Evolutionary conservation across 2,888 invertebrate genomes (phyloP).

Genomic region (Scaptomyza flava): DNA sequence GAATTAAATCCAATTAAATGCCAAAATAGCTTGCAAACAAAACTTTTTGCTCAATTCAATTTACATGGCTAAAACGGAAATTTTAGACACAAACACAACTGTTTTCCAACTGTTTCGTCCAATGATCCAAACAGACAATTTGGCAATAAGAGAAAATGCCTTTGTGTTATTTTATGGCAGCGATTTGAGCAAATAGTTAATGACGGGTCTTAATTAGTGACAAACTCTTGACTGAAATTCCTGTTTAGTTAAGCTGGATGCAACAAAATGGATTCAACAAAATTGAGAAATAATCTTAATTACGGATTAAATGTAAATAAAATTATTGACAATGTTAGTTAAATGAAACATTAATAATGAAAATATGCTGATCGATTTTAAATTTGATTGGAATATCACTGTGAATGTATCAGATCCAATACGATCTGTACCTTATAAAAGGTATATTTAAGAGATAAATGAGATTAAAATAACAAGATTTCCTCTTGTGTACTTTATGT

Average conservation of each 20-base stretch:
- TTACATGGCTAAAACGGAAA: slow-evolving; percentile 24
- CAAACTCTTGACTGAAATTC: neutral
- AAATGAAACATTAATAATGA: too few species aligned
- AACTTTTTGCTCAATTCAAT: slow-evolving; percentile 39
- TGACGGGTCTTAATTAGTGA: slow-evolving; percentile 34
- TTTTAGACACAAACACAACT: slow-evolving; percentile 32
- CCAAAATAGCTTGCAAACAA: slow-evolving; percentile 25
- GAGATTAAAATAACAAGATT: neutral
- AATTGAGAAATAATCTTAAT: neutral
- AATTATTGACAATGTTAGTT: too few species aligned
- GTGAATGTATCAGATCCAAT: too few species aligned
- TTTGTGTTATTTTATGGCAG: slow-evolving; percentile 12
- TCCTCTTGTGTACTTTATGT: neutral
- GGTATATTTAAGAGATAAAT: neutral
- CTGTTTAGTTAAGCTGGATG: neutral
- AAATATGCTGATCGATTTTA: too few species aligned
- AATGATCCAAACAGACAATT: slow-evolving; percentile 3
- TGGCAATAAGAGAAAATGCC: slow-evolving; percentile 14
- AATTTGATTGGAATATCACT: too few species aligned
- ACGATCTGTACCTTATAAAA: neutral
- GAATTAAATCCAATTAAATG: slow-evolving; percentile 52
- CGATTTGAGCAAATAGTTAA: slow-evolving; percentile 15
- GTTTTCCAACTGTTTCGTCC: slow-evolving; percentile 15
- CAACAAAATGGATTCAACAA: neutral
- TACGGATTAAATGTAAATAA: neutral